These are phyloP conservation scores for Druceiella hillmani DNA, from an alignment of 2,888 invertebrate species.

Conservation along the genomic window DNA sequence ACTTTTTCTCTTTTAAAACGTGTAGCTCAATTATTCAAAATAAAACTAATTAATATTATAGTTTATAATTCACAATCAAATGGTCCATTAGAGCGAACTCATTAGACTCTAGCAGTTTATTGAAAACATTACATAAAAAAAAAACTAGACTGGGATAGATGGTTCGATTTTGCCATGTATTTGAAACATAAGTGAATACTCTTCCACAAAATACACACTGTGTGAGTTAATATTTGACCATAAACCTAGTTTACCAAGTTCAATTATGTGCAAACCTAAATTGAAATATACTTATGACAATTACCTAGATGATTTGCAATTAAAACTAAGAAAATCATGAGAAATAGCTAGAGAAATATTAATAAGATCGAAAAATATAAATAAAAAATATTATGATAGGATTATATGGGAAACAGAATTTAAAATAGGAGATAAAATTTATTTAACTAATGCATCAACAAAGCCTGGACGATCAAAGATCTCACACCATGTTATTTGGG, in stretches of 20 bases:
- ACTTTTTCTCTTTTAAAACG: constrained; percentile 26
- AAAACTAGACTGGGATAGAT: constrained; percentile 27
- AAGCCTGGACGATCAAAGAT: neutral
- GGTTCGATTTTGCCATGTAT: constrained; percentile 25
- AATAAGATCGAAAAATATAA: constrained; percentile 12
- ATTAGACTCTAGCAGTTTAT: constrained; percentile 25
- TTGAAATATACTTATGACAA: constrained; percentile 24
- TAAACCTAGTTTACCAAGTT: constrained; percentile 20
- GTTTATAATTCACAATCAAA: constrained; percentile 26
- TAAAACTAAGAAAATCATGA: constrained; percentile 17
- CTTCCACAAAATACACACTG: constrained; percentile 25
- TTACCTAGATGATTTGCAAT: constrained; percentile 20
- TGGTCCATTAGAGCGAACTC: constrained; percentile 24
- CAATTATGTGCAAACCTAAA: constrained; percentile 22
- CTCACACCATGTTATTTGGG: neutral
- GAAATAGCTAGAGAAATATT: constrained; percentile 18
- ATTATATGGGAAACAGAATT: neutral
- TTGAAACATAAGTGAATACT: too few relatives aligned
- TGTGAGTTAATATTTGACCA: constrained; percentile 26
- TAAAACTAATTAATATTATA: constrained; percentile 21
- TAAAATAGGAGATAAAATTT: constrained; percentile 1
- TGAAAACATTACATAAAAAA: constrained; percentile 26
- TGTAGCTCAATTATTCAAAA: constrained; percentile 25
- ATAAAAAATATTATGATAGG: constrained; percentile 10
- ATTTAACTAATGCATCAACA: neutral